Evolutionary conservation across 2,888 invertebrate species (phyloP), one percentile per base, ranked within the genome.

Genomic region (Tipula unca): DNA sequence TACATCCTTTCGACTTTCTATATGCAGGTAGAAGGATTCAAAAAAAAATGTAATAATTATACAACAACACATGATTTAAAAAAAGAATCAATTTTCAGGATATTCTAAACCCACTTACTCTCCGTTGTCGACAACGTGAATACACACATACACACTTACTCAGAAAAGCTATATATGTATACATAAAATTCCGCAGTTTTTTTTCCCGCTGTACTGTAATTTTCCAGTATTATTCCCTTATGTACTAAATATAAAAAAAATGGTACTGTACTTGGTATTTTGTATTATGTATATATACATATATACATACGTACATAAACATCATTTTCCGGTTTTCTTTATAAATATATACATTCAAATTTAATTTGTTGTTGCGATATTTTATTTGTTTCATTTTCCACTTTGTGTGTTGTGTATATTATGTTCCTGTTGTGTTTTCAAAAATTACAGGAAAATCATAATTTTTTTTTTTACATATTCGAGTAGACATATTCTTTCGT

Each of bases 211-310:
- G 25, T 25, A 69, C 17, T 54, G 4, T 54, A 17, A 25, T 69
- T 69, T 69, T 69, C 69, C 69, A 69, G 69, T 69, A 69, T 69
- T 69, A 54, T 54, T 54, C 69, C 69, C 69, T 69, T 69, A 69
- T 25, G 69, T 69, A 48, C 3, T n/a, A 17, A 48, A 48, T 3
- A 48, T n/a, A 69, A 10, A 69, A 25, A 69, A 69, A 69, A 25
- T 25, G 4, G 69, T 69, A 25, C 25, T 54, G n/a, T 17, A 54
- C 48, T 54, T 54, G 48, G 39, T 13, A 32, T 32, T 32, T 32
- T 32, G n/a, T n/a, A n/a, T n/a, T 35, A 35, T 48, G 48, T n/a
- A 48, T 10, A 39, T 39, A 39, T 10, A 10, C 13, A 1, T 6
- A 32, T 69, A 3, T 69, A 8, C 1, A 69, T 25, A 8, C 1